These are phyloP conservation scores for Spodoptera picta DNA, from an alignment of 2,888 invertebrate species.

Conservation along the genomic window DNA sequence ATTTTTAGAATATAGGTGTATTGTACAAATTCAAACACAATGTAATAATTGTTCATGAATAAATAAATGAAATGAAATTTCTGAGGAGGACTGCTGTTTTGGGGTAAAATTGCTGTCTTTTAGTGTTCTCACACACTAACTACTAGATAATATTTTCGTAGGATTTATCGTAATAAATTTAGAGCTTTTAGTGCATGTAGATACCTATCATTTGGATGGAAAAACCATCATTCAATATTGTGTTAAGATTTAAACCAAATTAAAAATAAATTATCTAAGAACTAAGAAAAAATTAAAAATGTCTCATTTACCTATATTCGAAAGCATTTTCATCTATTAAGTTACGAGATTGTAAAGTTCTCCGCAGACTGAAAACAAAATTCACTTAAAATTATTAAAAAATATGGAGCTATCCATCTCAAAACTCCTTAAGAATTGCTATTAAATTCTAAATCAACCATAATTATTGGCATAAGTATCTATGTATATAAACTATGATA, in stretches of 20 bases:
- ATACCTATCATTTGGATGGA: constrained; percentile 13
- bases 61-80: no score
- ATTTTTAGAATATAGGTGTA: no score
- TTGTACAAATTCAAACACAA: no score
- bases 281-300: neutral
- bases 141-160: constrained; percentile 18
- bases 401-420: no score
- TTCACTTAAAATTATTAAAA: no score
- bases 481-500: constrained; percentile 10
- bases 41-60: no score
- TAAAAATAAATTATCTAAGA: no score
- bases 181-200: constrained; percentile 28
- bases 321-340: constrained; percentile 13
- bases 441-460: constrained; percentile 13
- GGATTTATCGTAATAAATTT: constrained; percentile 11
- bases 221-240: constrained; percentile 8
- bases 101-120: constrained; percentile 3
- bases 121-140: constrained; percentile 6
- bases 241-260: constrained; percentile 1
- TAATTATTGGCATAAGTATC: constrained; percentile 18
- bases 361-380: no score
- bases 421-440: no score
- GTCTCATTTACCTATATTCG: constrained; percentile 1
- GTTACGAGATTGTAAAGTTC: constrained; percentile 13
- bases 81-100: neutral